Base-by-base conservation (phyloP, 2,113 vertebrate species). In the Colossoma macropomum region DNA sequence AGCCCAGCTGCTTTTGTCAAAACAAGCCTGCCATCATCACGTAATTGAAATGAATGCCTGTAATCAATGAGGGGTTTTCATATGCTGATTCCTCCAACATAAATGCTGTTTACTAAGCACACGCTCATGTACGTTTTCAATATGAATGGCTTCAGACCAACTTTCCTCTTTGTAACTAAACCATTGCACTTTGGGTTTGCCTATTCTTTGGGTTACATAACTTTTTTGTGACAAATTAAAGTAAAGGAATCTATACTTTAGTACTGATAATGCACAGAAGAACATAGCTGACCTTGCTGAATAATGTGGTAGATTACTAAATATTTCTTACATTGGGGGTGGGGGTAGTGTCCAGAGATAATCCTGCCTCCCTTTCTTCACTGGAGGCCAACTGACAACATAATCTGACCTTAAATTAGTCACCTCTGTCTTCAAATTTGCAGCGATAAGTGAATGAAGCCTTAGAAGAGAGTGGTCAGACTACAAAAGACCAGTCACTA, bases 31-130 rank as follows among this genome's bases (percentile, higher is more conserved):
- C 90, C 85, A 91, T 90, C 89, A 88, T 88, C 88, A 89, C 88
- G 85, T 92, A 92, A 93, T 91, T 92, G 92, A 90, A 87, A 88
- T 88, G 85, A 91, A 84, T 88, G 82, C 77, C 70, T 84, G 84
- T 87, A 89, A 89, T 91, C 89, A 90, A 88, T 88, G 89, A 87
- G 70, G 81, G 87, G 83, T 91, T 92, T 94, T 94, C 89, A 90
- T 88, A 92, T 92, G 91, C 89, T 89, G 90, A 93, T 93, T 87
- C 71, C 68, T 62, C 72, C 80, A 85, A 91, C 89, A 90, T 85
- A 83, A 88, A 86, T 75, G 34, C 59, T 88, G 88, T 84, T 85
- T 90, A 91, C 84, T 81, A 88, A 86, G 85, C 86, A 87, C 76
- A 74, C 25, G 30, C 84, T 86, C 65, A 59, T 60, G 81, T 81